These are phyloP conservation scores for Thamnophis elegans DNA, from an alignment of 2,797 vertebrate species.

Conservation along the genomic window DNA sequence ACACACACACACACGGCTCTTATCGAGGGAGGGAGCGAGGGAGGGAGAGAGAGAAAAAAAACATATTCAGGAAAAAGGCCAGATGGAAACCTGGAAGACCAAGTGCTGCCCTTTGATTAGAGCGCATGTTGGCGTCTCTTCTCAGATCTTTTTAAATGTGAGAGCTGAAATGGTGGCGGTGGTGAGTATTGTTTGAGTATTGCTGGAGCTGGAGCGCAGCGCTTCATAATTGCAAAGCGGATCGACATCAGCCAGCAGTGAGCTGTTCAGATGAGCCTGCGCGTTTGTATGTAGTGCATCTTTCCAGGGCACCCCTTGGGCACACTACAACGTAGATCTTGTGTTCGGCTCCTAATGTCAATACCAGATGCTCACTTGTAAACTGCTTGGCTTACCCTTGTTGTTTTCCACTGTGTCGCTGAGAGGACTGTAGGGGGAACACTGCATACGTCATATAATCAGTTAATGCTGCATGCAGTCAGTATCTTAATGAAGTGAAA, in stretches of 20 bases:
- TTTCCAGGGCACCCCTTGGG: background rate
- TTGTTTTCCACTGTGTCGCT: constrained; percentile 35
- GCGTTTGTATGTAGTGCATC: background rate
- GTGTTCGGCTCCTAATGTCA: constrained; percentile 13
- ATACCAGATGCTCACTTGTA: constrained; percentile 33
- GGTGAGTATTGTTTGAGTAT: background rate
- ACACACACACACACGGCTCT: background rate
- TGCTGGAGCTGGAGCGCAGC: background rate
- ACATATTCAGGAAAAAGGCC: background rate
- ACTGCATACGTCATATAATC: constrained; percentile 28
- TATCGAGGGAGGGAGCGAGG: background rate
- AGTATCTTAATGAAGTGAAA: constrained; percentile 53
- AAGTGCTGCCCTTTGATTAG: background rate
- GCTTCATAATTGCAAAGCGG: background rate
- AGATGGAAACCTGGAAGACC: background rate
- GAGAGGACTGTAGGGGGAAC: constrained; percentile 54
- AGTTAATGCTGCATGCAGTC: constrained; percentile 16
- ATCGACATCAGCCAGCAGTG: rapidly evolving
- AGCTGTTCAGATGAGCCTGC: background rate
- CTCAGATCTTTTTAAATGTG: background rate
- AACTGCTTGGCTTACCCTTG: constrained; percentile 32
- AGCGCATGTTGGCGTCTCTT: background rate
- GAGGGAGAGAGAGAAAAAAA: background rate
- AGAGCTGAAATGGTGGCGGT: background rate
- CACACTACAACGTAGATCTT: background rate